Evolutionary conservation across 1,140 invertebrate species (phyloP).

Genomic region (Samia ricini): DNA sequence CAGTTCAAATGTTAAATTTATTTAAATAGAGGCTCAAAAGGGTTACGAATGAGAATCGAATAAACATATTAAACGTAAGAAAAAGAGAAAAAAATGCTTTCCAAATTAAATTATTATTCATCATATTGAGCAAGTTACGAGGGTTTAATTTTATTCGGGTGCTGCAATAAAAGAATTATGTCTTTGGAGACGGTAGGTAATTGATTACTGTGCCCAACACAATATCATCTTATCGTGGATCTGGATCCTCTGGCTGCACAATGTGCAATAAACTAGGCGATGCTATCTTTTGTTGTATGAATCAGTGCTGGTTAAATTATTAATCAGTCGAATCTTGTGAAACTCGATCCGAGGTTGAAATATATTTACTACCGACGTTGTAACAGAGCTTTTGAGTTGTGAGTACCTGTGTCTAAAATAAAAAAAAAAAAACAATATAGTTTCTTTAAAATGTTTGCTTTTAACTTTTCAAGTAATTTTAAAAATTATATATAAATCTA

Average conservation of each 20-base stretch:
- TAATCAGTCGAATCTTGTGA: constrained; percentile 30
- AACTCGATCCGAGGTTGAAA: constrained; percentile 19
- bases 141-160: constrained; percentile 50
- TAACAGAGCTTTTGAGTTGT: too few species aligned
- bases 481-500: too few species aligned
- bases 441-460: too few species aligned
- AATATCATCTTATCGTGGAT: constrained; percentile 56
- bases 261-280: constrained; percentile 70
- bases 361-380: neutral
- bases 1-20: too few species aligned
- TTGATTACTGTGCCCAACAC: constrained; percentile 56
- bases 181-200: constrained; percentile 36
- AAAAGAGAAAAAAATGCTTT: constrained; percentile 11
- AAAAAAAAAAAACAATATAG: too few species aligned
- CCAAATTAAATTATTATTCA: constrained; percentile 48
- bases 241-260: constrained; percentile 48
- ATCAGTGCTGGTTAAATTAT: constrained; percentile 47
- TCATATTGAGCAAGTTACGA: constrained; percentile 39
- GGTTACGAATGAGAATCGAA: neutral
- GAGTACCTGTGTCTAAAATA: too few species aligned
- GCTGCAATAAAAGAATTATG: constrained; percentile 43
- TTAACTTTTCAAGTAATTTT: too few species aligned
- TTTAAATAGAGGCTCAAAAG: too few species aligned
- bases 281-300: constrained; percentile 66
- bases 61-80: constrained; percentile 15